Evolutionary conservation across 2,797 vertebrate species (phyloP), one percentile per base, ranked within the genome.

Genomic region (Balearica regulorum): DNA sequence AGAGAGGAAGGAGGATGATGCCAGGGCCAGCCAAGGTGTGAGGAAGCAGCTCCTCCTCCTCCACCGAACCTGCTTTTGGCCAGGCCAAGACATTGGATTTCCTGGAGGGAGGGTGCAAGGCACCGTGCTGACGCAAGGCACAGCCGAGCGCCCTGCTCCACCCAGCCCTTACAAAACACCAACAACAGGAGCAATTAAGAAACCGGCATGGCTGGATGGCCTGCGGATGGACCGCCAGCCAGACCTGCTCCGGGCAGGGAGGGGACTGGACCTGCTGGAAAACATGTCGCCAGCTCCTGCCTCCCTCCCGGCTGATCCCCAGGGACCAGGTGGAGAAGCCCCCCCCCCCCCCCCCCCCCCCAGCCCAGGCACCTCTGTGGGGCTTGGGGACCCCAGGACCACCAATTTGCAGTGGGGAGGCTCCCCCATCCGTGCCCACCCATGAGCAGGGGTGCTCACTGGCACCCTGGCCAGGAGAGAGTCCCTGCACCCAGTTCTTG

Each of bases 111-210:
- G 84, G 91, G 95, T 83, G 95, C 82, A 95, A 65, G 69, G 93
- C 95, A 93, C 68, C 66, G 57, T 73, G 84, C 88, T 97, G 95
- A 97, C 93, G 92, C 92, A 96, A 94, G 68, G 86, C 91, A 77
- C 44, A 90, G 94, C 78, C 51, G 39, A 93, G 92, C 55, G 28
- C 94, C 51, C 91, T 31, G 60, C 95, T 95, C 96, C 95, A 97
- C 95, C 96, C 96, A 94, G 85, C 79, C 93, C 94, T 97, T 96
- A 92, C 93, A 95, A 95, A 97, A 96, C 91, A 91, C 83, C 93
- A 87, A 15, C 85, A 81, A 58, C 57, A 93, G 70, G 65, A 87
- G 87, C 93, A 96, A 95, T 94, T 95, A 94, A 76, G 60, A 77
- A 97, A 93, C 91, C 93, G 70, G 95, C 93, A 87, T 1, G 83